Base-by-base conservation (phyloP, 2,113 vertebrate species). In the Synchiropus splendidus region DNA sequence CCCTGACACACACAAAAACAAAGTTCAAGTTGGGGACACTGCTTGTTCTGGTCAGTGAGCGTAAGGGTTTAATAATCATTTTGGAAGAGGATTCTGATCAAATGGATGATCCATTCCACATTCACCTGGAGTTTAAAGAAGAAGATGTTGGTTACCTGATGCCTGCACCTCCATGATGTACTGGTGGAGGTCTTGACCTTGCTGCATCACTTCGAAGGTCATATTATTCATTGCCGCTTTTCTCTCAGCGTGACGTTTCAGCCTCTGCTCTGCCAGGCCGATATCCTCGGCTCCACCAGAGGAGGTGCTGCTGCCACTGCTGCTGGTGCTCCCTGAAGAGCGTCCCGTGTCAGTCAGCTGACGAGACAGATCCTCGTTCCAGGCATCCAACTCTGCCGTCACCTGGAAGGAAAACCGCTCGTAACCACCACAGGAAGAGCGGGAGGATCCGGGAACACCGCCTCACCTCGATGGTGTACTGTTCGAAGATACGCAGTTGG, bases 81-180 rank as follows among this genome's bases (percentile, higher is more conserved):
- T n/a, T n/a, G n/a, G n/a, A n/a, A n/a, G n/a, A n/a, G n/a, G n/a
- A n/a, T n/a, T n/a, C 4, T 12, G 37, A 11, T 39, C 16, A 18
- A 18, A 12, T 39, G 4, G 12, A 39, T 39, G 11, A 39, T 39
- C 18, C 15, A 6, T 21, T 21, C 1, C 3, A 9, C 18, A 27
- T 27, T 11, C 11, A 30, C 9, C 40, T 10, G 15, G 11, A 6
- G 18, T 21, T 13, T 10, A 13, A 40, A 1, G 6, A 6, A 40
- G 21, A 40, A 36, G 14, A 11, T 3, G 18, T 6, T 9, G 0
- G 31, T 17, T 53, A 96, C 95, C 95, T 87, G 95, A 97, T 27
- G 95, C 95, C 64, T 98, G 95, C 17, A 97, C 95, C 68, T 98
- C 94, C 94, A 97, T 96, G 74, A 98, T 98, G 73, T 98, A 98